Percentiles rank a stretch among this genome's conserved stretches.
These are phyloP conservation scores for Pseudorectes ferrugineus DNA, from an alignment of 2,113 vertebrate species.

Conservation along the genomic window DNA sequence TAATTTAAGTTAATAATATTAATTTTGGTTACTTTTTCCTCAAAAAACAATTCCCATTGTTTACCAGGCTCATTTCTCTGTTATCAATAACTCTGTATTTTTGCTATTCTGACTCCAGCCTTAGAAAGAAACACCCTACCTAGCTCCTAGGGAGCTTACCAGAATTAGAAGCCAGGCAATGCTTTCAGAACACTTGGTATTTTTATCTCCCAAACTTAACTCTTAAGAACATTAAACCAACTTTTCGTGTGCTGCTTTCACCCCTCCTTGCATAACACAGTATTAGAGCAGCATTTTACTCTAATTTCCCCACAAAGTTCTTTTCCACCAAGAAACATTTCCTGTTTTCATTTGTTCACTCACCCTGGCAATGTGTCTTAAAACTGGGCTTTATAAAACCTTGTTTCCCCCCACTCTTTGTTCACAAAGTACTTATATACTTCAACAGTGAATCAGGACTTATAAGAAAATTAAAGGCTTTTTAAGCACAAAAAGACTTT, in stretches of 20 bases:
- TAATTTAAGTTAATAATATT: not conserved
- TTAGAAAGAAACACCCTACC: not conserved
- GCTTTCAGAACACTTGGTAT: not conserved
- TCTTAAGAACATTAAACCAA: not conserved
- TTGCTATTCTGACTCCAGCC: not conserved
- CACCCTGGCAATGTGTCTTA: not conserved
- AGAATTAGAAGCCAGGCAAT: not conserved
- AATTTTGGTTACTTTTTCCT: not conserved
- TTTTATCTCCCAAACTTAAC: not conserved
- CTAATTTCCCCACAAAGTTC: not conserved
- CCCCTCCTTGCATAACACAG: not conserved
- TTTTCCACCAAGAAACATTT: not conserved
- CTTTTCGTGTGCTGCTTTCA: not conserved
- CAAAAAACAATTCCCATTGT: not conserved
- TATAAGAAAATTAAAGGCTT: not conserved
- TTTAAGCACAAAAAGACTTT: not conserved
- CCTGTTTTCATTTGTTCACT: not conserved
- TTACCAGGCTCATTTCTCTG: not conserved
- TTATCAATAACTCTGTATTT: not conserved
- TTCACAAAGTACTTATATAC: not conserved
- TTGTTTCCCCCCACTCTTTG: not conserved
- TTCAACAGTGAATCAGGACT: not conserved
- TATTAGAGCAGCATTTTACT: not conserved
- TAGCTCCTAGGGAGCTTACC: not conserved
- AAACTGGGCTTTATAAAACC: not conserved